phyloP scores from a whole-genome alignment of 2,113 vertebrate species.

The Trematocara variabile region DNA sequence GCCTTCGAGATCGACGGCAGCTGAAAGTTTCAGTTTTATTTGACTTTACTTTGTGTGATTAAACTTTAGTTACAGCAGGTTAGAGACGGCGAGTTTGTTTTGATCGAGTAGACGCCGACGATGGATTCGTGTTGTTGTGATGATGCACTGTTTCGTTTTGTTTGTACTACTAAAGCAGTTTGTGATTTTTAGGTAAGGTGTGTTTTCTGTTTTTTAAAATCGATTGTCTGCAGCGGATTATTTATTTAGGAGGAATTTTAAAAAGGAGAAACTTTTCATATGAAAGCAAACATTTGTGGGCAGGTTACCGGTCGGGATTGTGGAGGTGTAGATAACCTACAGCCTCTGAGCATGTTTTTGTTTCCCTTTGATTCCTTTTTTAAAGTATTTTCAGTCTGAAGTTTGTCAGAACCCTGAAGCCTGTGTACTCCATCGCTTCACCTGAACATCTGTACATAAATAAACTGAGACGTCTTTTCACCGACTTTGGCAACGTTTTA shows the following conservation, averaged over 20 bases:
- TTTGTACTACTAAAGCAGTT: constrained; percentile 22
- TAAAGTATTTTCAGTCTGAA: constrained; percentile 22
- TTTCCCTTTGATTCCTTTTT: constrained; percentile 11
- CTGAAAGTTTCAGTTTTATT: constrained; percentile 1
- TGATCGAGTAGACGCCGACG: neutral
- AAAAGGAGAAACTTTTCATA: neutral
- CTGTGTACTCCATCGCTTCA: constrained; percentile 40
- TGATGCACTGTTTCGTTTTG: constrained; percentile 21
- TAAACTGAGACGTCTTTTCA: constrained; percentile 49
- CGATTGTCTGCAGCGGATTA: neutral
- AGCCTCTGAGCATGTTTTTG: constrained; percentile 42
- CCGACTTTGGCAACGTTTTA: neutral
- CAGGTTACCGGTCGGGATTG: constrained; percentile 1
- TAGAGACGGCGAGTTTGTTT: neutral
- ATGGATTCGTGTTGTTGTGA: constrained; percentile 4
- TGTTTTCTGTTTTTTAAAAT: neutral
- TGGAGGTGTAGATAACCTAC: constrained; percentile 51
- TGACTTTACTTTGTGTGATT: neutral
- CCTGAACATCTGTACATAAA: constrained; percentile 62
- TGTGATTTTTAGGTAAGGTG: constrained; percentile 1
- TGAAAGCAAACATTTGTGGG: constrained; percentile 3
- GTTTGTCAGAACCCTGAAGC: constrained; percentile 31
- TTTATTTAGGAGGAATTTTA: constrained; percentile 42
- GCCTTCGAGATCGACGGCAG: constrained; percentile 32
- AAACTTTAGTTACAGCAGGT: neutral